Conservation (phyloP, 53 echinoderm and acorn worm species). For the Antedon mediterranea region DNA sequence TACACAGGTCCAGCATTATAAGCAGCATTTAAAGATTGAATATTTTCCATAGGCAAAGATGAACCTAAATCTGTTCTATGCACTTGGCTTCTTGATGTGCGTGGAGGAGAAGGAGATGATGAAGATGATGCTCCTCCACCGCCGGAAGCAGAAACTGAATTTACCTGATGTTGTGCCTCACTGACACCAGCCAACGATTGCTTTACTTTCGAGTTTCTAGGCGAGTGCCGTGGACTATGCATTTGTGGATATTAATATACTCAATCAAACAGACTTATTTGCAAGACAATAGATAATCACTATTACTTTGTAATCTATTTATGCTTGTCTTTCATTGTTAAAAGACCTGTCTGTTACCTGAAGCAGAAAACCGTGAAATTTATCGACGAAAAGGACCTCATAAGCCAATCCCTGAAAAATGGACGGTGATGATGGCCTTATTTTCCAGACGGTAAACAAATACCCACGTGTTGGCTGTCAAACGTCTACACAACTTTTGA, state of each 20-base stretch:
- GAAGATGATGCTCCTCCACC: too few species aligned
- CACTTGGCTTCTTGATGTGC: neutral
- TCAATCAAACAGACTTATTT: neutral
- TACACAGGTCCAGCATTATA: conserved; percentile 90
- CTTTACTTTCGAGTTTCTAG: neutral
- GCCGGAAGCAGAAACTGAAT: neutral
- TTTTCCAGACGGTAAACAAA: neutral
- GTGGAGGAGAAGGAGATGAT: neutral
- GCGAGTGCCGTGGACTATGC: neutral
- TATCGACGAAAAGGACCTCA: neutral
- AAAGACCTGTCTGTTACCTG: neutral
- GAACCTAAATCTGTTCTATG: conserved; percentile 36
- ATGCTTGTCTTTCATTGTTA: neutral
- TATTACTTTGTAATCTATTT: neutral
- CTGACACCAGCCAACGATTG: neutral
- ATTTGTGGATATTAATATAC: neutral
- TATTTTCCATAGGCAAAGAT: conserved; percentile 80
- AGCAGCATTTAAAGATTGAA: conserved; percentile 93
- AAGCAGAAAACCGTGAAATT: neutral
- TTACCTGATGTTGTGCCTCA: neutral
- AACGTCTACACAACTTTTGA: neutral
- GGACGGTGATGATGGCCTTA: neutral
- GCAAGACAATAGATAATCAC: neutral
- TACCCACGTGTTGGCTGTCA: neutral
- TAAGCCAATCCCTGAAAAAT: neutral